Conservation (phyloP, 2,888 invertebrate genomes). For the Andrena fulva region DNA sequence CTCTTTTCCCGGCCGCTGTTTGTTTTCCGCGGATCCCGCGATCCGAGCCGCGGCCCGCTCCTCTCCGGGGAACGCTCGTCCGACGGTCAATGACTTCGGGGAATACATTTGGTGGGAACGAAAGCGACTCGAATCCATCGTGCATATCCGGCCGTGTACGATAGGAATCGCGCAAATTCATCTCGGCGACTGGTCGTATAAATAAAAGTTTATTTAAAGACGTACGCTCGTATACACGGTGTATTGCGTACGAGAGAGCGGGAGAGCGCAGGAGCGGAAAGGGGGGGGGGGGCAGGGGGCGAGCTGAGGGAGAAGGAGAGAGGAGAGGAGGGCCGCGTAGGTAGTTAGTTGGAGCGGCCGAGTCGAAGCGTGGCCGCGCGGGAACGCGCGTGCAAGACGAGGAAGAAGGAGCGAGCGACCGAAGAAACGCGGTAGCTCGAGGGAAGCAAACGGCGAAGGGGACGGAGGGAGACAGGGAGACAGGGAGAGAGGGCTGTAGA, state of each 20-base stretch:
- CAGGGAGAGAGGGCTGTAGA: slow-evolving; percentile 30
- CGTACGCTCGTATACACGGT: slow-evolving; percentile 70
- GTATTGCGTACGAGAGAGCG: slow-evolving; percentile 37
- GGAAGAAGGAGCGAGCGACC: slow-evolving; percentile 19
- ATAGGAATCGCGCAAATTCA: slow-evolving; percentile 80
- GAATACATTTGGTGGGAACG: slow-evolving; percentile 72
- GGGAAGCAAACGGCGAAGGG: not conserved
- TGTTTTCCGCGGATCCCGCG: slow-evolving; percentile 38
- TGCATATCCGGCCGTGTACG: slow-evolving; percentile 79
- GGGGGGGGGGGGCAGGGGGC: slow-evolving; percentile 23
- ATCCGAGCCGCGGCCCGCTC: not conserved
- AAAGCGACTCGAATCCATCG: slow-evolving; percentile 78
- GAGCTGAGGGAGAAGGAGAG: not conserved
- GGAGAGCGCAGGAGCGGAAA: slow-evolving; percentile 20
- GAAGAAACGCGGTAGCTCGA: slow-evolving; percentile 40
- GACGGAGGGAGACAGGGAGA: slow-evolving; percentile 5
- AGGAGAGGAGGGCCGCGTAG: slow-evolving; percentile 50
- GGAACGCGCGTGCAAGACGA: slow-evolving; percentile 35
- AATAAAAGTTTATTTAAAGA: slow-evolving; percentile 84
- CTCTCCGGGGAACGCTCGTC: slow-evolving; percentile 38
- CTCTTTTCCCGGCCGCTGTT: slow-evolving; percentile 21
- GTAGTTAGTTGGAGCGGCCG: slow-evolving; percentile 63
- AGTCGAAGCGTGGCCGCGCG: slow-evolving; percentile 41
- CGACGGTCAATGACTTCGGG: slow-evolving; percentile 72
- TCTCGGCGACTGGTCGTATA: slow-evolving; percentile 81